Conservation (phyloP, 2,113 vertebrate genomes). For the Cyprinus carpio region DNA sequence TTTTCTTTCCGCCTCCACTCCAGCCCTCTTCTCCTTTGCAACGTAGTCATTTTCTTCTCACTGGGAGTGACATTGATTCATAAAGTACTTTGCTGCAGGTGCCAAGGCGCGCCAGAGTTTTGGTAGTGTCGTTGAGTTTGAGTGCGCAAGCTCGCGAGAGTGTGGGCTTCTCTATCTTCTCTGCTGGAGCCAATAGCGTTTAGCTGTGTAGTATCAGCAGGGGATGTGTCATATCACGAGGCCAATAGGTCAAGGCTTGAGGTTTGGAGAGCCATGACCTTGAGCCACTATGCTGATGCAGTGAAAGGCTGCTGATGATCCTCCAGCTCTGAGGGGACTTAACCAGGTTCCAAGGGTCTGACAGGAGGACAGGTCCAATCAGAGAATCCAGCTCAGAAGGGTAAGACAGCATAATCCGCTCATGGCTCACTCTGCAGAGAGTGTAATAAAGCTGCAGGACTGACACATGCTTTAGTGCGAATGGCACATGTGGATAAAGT, state of each 20-base stretch:
- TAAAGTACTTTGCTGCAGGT: slow-evolving; percentile 71
- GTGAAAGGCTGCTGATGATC: slow-evolving; percentile 23
- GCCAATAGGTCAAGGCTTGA: slow-evolving; percentile 42
- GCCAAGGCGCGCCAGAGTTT: slow-evolving; percentile 69
- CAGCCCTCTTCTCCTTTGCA: slow-evolving; percentile 73
- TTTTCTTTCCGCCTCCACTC: slow-evolving; percentile 62
- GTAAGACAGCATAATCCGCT: slow-evolving; percentile 44
- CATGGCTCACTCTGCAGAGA: slow-evolving; percentile 33
- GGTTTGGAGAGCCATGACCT: slow-evolving; percentile 30
- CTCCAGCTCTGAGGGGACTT: slow-evolving; percentile 34
- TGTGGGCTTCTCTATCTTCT: slow-evolving; percentile 36
- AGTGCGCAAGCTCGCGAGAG: neutral
- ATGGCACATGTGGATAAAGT: slow-evolving; percentile 17
- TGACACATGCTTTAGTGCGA: slow-evolving; percentile 28
- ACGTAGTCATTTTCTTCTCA: slow-evolving; percentile 81
- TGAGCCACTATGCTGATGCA: slow-evolving; percentile 39
- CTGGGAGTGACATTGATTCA: slow-evolving; percentile 78
- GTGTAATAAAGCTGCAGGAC: slow-evolving; percentile 23
- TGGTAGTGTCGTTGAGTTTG: slow-evolving; percentile 52
- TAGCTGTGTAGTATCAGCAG: slow-evolving; percentile 27
- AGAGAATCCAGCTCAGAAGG: slow-evolving; percentile 47
- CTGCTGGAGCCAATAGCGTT: slow-evolving; percentile 32
- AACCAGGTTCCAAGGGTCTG: slow-evolving; percentile 44
- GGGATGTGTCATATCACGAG: slow-evolving; percentile 44
- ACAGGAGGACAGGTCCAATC: slow-evolving; percentile 51